phyloP scores from a whole-genome alignment of 2,113 vertebrate genomes.

The Neotoma lepida region DNA sequence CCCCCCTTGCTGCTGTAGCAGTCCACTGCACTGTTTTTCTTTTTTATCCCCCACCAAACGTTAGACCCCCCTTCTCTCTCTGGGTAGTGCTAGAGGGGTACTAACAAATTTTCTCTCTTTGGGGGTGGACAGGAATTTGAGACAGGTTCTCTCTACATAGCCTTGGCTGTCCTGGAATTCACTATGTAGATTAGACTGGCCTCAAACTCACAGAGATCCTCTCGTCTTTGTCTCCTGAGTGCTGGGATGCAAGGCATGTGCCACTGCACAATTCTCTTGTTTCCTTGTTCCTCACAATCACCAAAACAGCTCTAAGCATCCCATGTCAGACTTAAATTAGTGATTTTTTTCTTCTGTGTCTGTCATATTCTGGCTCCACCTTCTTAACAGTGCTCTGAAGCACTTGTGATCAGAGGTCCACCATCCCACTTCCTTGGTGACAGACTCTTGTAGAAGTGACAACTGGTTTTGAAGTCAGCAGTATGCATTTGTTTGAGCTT shows the following conservation, averaged over 20 bases:
- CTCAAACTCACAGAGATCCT: background rate
- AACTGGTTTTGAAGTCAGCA: conserved; percentile 26
- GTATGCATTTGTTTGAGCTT: background rate
- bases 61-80: background rate
- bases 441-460: background rate
- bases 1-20: background rate
- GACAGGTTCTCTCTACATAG: background rate
- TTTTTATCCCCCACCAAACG: background rate
- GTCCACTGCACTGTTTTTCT: background rate
- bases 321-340: background rate
- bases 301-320: background rate
- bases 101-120: background rate
- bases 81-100: background rate
- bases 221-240: background rate
- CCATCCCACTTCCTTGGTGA: background rate
- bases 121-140: background rate
- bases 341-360: background rate
- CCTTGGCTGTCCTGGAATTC: background rate
- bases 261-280: background rate
- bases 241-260: background rate
- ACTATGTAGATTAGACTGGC: background rate
- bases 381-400: background rate
- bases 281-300: background rate
- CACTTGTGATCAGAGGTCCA: background rate
- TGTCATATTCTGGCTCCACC: background rate